Percentiles rank a stretch among this genome's conserved stretches.
phyloP scores from a whole-genome alignment of 2,113 vertebrate genomes.

The Neopipo cinnamomea region DNA sequence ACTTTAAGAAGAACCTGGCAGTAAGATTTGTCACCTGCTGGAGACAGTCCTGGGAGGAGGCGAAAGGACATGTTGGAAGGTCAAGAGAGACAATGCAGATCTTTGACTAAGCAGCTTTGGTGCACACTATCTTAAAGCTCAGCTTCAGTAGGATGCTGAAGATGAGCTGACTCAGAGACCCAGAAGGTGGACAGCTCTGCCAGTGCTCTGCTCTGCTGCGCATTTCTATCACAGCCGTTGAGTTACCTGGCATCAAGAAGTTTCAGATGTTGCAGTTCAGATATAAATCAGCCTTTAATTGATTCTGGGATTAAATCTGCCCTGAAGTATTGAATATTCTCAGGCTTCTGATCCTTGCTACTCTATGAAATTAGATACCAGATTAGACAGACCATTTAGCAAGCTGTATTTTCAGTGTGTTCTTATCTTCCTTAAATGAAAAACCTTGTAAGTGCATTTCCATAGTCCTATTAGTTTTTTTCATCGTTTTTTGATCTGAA shows the following conservation, averaged over 20 bases:
- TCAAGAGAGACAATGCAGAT: background rate
- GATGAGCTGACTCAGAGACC: background rate
- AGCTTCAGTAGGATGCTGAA: background rate
- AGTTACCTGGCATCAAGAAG: background rate
- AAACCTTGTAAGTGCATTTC: background rate
- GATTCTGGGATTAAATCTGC: conserved; percentile 31
- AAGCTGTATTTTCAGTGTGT: background rate
- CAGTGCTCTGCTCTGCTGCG: background rate
- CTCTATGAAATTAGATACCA: conserved; percentile 6
- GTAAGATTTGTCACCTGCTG: background rate
- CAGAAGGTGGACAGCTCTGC: background rate
- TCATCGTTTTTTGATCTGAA: background rate
- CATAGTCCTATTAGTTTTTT: background rate
- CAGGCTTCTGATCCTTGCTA: conserved; percentile 1
- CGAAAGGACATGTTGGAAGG: background rate
- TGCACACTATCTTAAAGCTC: background rate
- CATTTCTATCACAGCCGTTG: background rate
- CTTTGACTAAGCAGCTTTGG: background rate
- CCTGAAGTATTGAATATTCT: conserved; percentile 23
- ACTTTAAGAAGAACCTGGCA: background rate
- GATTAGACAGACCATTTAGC: background rate
- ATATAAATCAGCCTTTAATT: conserved; percentile 32
- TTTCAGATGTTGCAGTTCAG: conserved; percentile 33
- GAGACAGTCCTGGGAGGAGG: background rate
- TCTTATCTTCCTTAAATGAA: conserved; percentile 5